Conservation (phyloP, 1,140 invertebrate genomes). For the Pseudachorutes palmiensis region DNA sequence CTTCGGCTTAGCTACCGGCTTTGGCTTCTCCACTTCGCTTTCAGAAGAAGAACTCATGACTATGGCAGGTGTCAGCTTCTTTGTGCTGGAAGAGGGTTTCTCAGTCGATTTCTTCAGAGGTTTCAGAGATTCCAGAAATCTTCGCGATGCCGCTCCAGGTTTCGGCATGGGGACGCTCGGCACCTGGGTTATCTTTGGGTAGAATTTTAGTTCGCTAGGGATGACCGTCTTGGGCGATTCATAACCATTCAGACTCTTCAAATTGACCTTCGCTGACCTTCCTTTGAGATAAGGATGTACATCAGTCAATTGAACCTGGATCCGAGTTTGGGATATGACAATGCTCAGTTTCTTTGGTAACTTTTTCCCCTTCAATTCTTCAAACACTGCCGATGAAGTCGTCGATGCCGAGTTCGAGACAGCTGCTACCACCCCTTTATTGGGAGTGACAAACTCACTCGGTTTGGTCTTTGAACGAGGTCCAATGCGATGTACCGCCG, state of each 20-base stretch:
- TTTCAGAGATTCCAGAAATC: constrained; percentile 1
- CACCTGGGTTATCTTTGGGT: not conserved
- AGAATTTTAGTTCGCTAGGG: not conserved
- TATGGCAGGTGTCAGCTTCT: not conserved
- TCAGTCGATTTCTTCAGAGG: not conserved
- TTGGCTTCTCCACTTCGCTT: not conserved
- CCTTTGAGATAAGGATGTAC: not conserved
- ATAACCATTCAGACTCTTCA: not conserved
- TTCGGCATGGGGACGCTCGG: not conserved
- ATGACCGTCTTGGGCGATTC: not conserved
- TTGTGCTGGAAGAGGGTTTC: not conserved
- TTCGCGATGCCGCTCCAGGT: not conserved
- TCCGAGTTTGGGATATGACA: not conserved
- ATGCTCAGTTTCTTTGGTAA: not conserved
- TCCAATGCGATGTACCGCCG: not conserved
- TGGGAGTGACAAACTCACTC: not conserved
- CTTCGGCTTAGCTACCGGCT: not conserved
- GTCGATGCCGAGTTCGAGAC: not conserved
- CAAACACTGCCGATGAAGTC: too few species aligned
- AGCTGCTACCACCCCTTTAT: not conserved
- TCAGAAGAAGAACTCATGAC: not conserved
- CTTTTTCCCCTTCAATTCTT: not conserved
- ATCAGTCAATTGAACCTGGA: not conserved
- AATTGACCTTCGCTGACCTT: not conserved
- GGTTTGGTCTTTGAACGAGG: not conserved